Conservation (phyloP, 2,797 vertebrate genomes). For the Lagocephalus sceleratus region DNA sequence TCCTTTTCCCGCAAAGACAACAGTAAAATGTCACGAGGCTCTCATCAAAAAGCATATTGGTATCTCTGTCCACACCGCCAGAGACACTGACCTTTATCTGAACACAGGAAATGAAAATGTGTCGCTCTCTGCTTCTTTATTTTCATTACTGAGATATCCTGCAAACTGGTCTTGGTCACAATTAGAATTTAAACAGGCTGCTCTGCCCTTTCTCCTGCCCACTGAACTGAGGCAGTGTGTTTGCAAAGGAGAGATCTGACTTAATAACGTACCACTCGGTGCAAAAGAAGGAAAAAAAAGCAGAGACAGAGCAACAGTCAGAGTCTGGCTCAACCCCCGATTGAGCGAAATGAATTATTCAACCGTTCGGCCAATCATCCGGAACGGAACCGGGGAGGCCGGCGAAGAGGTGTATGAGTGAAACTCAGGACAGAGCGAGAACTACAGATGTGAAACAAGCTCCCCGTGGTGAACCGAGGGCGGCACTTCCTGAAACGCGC, state of each 20-base stretch:
- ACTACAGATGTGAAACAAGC: slow-evolving; percentile 49
- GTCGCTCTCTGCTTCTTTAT: slow-evolving; percentile 19
- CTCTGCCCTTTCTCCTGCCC: slow-evolving; percentile 15
- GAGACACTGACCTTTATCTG: slow-evolving; percentile 31
- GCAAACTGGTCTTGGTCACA: slow-evolving; percentile 17
- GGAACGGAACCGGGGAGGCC: slow-evolving; percentile 31
- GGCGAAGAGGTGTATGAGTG: slow-evolving; percentile 15
- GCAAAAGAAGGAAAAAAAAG: slow-evolving; percentile 24
- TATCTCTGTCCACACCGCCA: slow-evolving; percentile 20
- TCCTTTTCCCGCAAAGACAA: neutral
- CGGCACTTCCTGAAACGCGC: neutral
- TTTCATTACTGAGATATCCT: slow-evolving; percentile 21
- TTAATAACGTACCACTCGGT: slow-evolving; percentile 19
- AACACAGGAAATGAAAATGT: slow-evolving; percentile 47
- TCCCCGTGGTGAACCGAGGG: slow-evolving; percentile 10
- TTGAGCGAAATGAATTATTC: slow-evolving; percentile 65
- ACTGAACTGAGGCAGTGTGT: slow-evolving; percentile 13
- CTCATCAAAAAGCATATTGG: slow-evolving; percentile 19
- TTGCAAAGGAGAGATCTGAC: slow-evolving; percentile 26
- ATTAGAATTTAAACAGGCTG: slow-evolving; percentile 20
- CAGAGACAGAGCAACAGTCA: slow-evolving; percentile 32
- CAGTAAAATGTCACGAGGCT: slow-evolving; percentile 17
- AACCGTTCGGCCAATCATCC: slow-evolving; percentile 45
- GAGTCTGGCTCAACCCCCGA: slow-evolving; percentile 49
- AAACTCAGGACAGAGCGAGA: slow-evolving; percentile 32